These are phyloP conservation scores for Spinus pinus DNA, from an alignment of 2,797 vertebrate species.

Conservation along the genomic window DNA sequence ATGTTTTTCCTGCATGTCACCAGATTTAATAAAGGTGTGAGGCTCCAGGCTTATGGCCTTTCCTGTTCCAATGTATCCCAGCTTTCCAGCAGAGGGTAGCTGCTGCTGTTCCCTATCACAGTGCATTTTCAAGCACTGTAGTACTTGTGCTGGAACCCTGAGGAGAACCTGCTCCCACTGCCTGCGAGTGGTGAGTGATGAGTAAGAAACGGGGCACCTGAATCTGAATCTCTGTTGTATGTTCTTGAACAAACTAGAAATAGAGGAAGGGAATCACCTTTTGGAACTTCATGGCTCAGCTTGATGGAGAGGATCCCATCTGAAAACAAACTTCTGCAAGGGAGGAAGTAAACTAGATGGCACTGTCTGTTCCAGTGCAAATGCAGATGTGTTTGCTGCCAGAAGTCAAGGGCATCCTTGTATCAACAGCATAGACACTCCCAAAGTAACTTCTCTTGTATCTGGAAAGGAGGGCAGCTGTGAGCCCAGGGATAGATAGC, in stretches of 20 bases:
- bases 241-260: background rate
- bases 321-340: background rate
- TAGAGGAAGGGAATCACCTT: background rate
- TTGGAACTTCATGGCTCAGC: background rate
- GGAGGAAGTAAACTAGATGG: background rate
- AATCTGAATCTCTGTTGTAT: background rate
- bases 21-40: background rate
- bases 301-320: background rate
- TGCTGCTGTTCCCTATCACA: background rate
- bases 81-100: background rate
- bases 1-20: background rate
- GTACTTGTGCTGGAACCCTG: background rate
- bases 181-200: accelerated
- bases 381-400: background rate
- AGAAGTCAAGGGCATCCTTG: background rate
- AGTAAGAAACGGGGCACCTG: background rate
- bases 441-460: background rate
- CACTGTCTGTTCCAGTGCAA: background rate
- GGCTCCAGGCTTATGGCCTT: background rate
- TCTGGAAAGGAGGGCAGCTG: background rate
- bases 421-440: background rate
- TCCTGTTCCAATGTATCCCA: background rate
- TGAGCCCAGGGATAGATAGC: background rate
- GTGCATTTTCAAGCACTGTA: background rate
- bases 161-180: background rate